Evolutionary conservation across 2,888 invertebrate species (phyloP).

Genomic region (Litoditis marina): DNA sequence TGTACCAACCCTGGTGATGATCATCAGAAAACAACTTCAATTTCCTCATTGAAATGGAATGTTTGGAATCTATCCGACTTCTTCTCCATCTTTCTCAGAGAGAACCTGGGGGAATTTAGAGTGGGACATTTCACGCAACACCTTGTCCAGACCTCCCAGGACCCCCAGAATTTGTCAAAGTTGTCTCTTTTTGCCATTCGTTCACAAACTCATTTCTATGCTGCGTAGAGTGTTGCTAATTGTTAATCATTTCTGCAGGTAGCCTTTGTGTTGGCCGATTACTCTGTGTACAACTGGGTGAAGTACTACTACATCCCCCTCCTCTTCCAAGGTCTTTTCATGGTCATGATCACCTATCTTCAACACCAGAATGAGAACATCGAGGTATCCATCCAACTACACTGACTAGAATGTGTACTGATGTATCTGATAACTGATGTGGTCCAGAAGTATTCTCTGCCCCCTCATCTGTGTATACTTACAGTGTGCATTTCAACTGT

Average conservation of each 20-base stretch:
- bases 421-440: no score
- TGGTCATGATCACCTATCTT: conserved; percentile 55
- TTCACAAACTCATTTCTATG: no score
- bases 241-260: conserved; percentile 16
- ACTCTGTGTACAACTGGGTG: conserved; percentile 42
- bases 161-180: neutral
- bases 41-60: neutral
- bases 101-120: no score
- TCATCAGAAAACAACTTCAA: no score
- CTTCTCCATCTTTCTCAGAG: neutral
- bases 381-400: conserved; percentile 43
- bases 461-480: no score
- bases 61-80: neutral
- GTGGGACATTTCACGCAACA: no score
- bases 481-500: no score
- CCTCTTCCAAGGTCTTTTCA: conserved; percentile 51
- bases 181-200: conserved; percentile 1
- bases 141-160: neutral
- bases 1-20: no score
- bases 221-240: neutral
- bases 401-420: no score
- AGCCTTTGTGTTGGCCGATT: conserved; percentile 34
- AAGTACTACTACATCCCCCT: conserved; percentile 55
- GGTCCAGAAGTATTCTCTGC: no score
- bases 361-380: conserved; percentile 52